These are phyloP conservation scores for Yponomeuta malinellus DNA, from an alignment of 2,888 invertebrate species.

Conservation along the genomic window DNA sequence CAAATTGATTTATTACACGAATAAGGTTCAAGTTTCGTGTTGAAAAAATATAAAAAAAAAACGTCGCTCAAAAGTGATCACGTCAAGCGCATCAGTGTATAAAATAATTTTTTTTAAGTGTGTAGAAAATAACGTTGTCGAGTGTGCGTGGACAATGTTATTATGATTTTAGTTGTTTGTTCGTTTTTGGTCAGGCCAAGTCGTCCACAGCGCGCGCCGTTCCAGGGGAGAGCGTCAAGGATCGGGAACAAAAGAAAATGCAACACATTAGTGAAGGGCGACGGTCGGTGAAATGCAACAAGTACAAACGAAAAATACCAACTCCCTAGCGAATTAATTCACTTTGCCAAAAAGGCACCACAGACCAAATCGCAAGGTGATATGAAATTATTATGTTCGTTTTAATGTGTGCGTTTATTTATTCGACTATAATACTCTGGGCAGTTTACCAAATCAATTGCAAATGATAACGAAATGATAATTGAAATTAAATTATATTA, in stretches of 20 bases:
- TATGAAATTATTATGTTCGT: conserved; percentile 25
- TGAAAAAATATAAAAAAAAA: too few relatives aligned
- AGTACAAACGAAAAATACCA: conserved; percentile 26
- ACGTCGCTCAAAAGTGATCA: too few relatives aligned
- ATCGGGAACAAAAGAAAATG: conserved; percentile 75
- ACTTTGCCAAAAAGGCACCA: conserved; percentile 71
- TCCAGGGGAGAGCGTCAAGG: conserved; percentile 13
- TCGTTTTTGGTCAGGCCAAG: too few relatives aligned
- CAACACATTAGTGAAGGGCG: conserved; percentile 67
- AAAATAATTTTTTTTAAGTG: too few relatives aligned
- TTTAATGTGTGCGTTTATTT: conserved; percentile 25
- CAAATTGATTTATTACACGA: too few relatives aligned
- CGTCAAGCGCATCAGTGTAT: too few relatives aligned
- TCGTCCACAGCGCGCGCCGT: neutral
- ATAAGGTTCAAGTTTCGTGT: too few relatives aligned
- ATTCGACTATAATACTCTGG: too few relatives aligned
- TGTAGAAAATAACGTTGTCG: too few relatives aligned
- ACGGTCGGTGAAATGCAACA: conserved; percentile 36
- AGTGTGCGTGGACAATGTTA: too few relatives aligned
- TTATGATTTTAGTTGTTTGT: too few relatives aligned
- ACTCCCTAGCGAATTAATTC: conserved; percentile 23
- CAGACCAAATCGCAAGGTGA: conserved; percentile 52
- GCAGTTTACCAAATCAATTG: conserved; percentile 23
- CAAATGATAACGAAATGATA: conserved; percentile 23
- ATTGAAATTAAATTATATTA: conserved; percentile 18